Conservation (phyloP, 1,140 invertebrate species). For the Dysdera silvatica region DNA sequence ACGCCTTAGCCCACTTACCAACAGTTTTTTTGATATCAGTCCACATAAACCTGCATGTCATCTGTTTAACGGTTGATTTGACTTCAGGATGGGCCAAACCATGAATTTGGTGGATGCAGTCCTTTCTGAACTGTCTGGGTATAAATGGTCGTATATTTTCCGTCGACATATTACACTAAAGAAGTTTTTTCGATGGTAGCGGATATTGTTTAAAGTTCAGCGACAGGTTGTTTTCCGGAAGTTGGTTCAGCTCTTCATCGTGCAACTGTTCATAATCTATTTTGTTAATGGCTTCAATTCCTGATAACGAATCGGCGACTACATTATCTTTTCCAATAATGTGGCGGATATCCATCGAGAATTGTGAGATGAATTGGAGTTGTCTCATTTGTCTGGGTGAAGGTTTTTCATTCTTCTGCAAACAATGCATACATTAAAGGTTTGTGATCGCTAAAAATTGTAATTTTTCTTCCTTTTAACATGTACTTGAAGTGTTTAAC, state of each 20-base stretch:
- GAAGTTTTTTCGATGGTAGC: not conserved
- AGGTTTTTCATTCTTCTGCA: slow-evolving; percentile 12
- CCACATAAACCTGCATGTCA: slow-evolving; percentile 12
- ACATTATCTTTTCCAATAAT: slow-evolving; percentile 41
- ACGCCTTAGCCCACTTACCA: not conserved
- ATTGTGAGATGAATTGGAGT: slow-evolving; percentile 43
- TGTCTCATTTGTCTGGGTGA: slow-evolving; percentile 28
- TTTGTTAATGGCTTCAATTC: not conserved
- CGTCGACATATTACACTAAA: not conserved
- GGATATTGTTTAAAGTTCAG: not conserved
- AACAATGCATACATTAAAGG: slow-evolving; percentile 34
- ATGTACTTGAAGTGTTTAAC: slow-evolving; percentile 37
- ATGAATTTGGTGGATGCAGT: slow-evolving; percentile 10
- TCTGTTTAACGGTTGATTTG: slow-evolving; percentile 16
- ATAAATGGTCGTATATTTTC: slow-evolving; percentile 1
- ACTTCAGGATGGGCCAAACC: slow-evolving; percentile 6
- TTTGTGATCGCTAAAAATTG: slow-evolving; percentile 37
- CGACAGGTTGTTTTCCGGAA: not conserved
- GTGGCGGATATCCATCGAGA: slow-evolving; percentile 40
- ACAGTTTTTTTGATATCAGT: slow-evolving; percentile 4
- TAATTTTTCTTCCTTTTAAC: slow-evolving; percentile 38
- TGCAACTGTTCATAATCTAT: slow-evolving; percentile 13
- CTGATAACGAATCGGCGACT: slow-evolving; percentile 22
- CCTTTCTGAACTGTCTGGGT: not conserved
- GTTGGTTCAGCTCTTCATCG: not conserved